phyloP scores from a whole-genome alignment of 2,888 invertebrate genomes.

The Allophyes oxyacanthae region DNA sequence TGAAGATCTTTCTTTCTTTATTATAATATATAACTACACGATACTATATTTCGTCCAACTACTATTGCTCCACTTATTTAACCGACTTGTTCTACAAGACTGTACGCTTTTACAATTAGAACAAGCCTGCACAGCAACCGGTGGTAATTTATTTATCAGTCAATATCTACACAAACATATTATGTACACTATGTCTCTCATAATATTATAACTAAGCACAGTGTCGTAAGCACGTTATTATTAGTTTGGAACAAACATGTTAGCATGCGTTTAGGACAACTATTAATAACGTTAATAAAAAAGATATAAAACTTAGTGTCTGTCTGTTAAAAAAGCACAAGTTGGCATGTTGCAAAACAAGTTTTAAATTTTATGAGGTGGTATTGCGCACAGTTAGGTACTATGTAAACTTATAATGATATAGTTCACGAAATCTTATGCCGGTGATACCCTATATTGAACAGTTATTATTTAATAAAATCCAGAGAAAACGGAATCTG shows the following conservation, averaged over 20 bases:
- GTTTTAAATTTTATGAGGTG: slow-evolving; percentile 62
- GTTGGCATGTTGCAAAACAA: slow-evolving; percentile 65
- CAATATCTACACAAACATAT: slow-evolving; percentile 26
- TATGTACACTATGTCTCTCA: slow-evolving; percentile 4
- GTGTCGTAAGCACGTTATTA: slow-evolving; percentile 42
- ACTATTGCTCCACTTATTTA: slow-evolving; percentile 23
- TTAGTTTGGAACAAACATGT: slow-evolving; percentile 36
- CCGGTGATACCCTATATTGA: slow-evolving; percentile 16
- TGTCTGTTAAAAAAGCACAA: slow-evolving; percentile 56
- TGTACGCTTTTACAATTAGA: slow-evolving; percentile 24
- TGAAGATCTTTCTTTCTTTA: too few relatives aligned
- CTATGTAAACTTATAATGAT: slow-evolving; percentile 44
- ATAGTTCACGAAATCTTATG: slow-evolving; percentile 27
- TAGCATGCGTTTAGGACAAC: slow-evolving; percentile 50
- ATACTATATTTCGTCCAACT: not conserved
- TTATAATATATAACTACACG: too few relatives aligned
- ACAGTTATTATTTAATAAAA: slow-evolving; percentile 23
- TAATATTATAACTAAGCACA: slow-evolving; percentile 26
- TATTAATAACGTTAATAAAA: slow-evolving; percentile 58
- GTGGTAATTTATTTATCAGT: slow-evolving; percentile 15
- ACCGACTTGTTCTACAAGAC: slow-evolving; percentile 22
- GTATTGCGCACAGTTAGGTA: slow-evolving; percentile 61
- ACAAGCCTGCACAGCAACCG: slow-evolving; percentile 11
- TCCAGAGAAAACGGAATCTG: slow-evolving; percentile 22
- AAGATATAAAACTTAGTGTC: slow-evolving; percentile 55